Conservation (phyloP, 2,797 vertebrate genomes). For the Pangasius larnaudii region DNA sequence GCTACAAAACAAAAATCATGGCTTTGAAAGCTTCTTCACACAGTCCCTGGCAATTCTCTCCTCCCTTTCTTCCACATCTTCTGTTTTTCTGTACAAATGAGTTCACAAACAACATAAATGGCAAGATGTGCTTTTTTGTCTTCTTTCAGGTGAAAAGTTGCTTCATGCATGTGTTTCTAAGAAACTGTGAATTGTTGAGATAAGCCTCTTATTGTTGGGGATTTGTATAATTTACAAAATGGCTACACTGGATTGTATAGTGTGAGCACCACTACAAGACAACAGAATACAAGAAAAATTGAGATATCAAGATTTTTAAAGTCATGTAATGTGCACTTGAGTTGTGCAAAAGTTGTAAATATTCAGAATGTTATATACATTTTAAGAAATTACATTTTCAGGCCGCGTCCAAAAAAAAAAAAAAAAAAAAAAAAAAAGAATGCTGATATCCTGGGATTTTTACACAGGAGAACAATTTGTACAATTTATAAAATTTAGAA, state of each 20-base stretch:
- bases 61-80: background rate
- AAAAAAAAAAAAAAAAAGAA: too few relatives aligned
- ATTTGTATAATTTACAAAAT: slow-evolving; percentile 10
- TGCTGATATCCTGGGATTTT: background rate
- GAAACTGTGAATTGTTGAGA: slow-evolving; percentile 19
- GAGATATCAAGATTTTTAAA: background rate
- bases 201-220: slow-evolving; percentile 8
- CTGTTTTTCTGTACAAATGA: slow-evolving; percentile 1
- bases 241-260: background rate
- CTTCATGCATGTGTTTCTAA: slow-evolving; percentile 15
- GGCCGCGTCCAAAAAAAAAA: too few relatives aligned
- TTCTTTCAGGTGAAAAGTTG: background rate
- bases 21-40: background rate
- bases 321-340: background rate
- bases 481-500: background rate
- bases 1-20: background rate
- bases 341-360: background rate
- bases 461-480: background rate
- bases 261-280: background rate
- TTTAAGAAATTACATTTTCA: background rate
- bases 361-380: background rate
- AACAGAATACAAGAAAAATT: background rate
- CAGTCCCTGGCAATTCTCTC: background rate
- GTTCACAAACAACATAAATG: slow-evolving; percentile 28
- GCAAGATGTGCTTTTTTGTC: background rate